phyloP scores from a whole-genome alignment of 35 echinoderm and acorn worm species.

The Apostichopus japonicus region DNA sequence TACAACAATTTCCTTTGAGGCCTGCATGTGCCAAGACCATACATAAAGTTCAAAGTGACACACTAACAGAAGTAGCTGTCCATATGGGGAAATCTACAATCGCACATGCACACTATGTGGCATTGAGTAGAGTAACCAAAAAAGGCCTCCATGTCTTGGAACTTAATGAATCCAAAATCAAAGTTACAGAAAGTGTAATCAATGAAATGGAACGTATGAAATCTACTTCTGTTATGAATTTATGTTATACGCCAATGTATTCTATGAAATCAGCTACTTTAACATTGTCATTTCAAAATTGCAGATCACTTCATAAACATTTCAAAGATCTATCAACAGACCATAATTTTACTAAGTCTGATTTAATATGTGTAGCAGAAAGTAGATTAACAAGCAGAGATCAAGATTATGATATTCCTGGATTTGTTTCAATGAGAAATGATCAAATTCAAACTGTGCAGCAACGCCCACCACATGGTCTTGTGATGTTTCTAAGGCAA shows the following conservation, averaged over 20 bases:
- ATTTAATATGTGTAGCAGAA: slow-evolving; percentile 4
- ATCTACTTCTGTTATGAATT: background rate
- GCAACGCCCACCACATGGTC: no score
- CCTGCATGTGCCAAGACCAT: background rate
- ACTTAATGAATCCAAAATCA: no score
- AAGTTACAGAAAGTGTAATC: background rate
- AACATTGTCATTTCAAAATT: slow-evolving; percentile 40
- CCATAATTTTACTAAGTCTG: slow-evolving; percentile 5
- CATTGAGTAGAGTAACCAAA: background rate
- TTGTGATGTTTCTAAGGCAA: background rate
- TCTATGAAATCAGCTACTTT: background rate
- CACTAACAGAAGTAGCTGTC: slow-evolving; percentile 9
- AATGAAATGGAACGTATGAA: background rate
- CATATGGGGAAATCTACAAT: no score
- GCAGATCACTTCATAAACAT: slow-evolving; percentile 31
- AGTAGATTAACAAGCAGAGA: slow-evolving; percentile 18
- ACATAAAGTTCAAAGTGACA: background rate
- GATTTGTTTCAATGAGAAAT: background rate
- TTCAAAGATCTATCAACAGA: slow-evolving; percentile 11
- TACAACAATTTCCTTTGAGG: slow-evolving; percentile 7
- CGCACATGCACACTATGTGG: slow-evolving; percentile 47
- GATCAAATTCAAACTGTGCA: slow-evolving; percentile 5
- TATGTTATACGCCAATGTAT: slow-evolving; percentile 11
- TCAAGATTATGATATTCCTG: background rate
- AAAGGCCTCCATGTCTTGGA: no score